phyloP scores from a whole-genome alignment of 1,140 invertebrate species.

The Drosophila nigrodunni region DNA sequence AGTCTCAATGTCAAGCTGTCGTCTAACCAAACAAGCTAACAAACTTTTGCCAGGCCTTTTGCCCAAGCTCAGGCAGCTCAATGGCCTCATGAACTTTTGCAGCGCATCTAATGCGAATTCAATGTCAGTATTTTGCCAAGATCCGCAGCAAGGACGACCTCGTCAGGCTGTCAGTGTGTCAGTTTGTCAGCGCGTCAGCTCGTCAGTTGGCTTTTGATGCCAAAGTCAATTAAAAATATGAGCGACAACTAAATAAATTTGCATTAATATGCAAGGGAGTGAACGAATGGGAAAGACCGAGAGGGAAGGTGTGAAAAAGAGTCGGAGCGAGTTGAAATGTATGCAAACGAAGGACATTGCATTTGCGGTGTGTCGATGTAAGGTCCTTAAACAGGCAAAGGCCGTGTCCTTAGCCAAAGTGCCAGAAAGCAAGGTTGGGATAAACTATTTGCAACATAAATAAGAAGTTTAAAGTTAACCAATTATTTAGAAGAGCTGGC shows the following conservation, averaged over 20 bases:
- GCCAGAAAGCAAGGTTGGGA: not conserved
- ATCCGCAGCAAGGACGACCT: constrained; percentile 52
- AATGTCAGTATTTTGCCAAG: constrained; percentile 50
- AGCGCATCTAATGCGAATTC: constrained; percentile 73
- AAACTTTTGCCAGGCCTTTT: constrained; percentile 16
- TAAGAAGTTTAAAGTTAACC: not conserved
- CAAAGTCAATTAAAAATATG: constrained; percentile 75
- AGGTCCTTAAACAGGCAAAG: not conserved
- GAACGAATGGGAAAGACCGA: not conserved
- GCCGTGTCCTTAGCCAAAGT: constrained; percentile 4
- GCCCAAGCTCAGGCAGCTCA: constrained; percentile 47
- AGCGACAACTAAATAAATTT: constrained; percentile 62
- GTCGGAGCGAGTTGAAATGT: constrained; percentile 16
- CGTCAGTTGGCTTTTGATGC: constrained; percentile 39
- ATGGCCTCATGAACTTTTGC: constrained; percentile 71
- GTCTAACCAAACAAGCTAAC: constrained; percentile 50
- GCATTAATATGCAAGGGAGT: constrained; percentile 59
- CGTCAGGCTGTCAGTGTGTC: constrained; percentile 5
- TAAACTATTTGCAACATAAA: constrained; percentile 10
- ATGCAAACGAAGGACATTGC: constrained; percentile 42
- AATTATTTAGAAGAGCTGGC: no score
- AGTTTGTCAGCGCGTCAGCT: constrained; percentile 15
- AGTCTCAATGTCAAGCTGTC: constrained; percentile 64
- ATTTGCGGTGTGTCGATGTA: constrained; percentile 3
- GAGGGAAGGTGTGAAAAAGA: not conserved